Percentiles rank a stretch among this genome's conserved stretches.
Conservation (phyloP, 30 jellyfish, hydroid and myxozoan species). For the Euphysa ruthae region DNA sequence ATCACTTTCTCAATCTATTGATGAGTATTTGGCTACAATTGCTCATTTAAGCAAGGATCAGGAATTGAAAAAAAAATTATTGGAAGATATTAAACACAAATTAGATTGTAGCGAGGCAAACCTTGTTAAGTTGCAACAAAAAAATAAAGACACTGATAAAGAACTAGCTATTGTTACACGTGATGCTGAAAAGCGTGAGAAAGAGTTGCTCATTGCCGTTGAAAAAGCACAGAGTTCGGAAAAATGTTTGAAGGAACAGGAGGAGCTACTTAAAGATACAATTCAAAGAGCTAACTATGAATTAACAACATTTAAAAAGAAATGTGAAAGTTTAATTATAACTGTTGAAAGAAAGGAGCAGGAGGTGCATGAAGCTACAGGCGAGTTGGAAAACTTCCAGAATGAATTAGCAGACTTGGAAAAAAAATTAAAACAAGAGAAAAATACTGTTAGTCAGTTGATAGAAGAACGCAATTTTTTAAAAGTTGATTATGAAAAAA, state of each 20-base stretch:
- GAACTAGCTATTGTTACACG: conserved; percentile 1
- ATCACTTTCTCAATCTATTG: background rate
- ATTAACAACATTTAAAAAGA: background rate
- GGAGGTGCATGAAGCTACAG: conserved; percentile 10
- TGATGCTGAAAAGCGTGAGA: conserved; percentile 17
- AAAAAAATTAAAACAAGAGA: background rate
- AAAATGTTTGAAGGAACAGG: conserved; percentile 8
- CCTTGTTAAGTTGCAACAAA: conserved; percentile 14
- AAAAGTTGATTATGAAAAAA: background rate
- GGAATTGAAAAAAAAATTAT: background rate
- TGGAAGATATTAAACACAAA: conserved; percentile 3
- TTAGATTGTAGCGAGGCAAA: conserved; percentile 3
- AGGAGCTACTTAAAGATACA: background rate
- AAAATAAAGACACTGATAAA: conserved; percentile 15
- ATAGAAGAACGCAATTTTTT: background rate
- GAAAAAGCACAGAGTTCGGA: conserved; percentile 4
- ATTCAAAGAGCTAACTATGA: background rate
- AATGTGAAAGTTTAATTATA: background rate
- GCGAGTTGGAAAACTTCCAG: background rate
- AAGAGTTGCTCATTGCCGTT: background rate
- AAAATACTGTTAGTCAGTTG: background rate
- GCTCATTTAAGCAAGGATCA: conserved; percentile 4
- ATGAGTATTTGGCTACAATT: background rate
- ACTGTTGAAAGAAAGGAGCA: background rate
- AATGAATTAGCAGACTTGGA: background rate